Evolutionary conservation across 2,797 vertebrate genomes (phyloP).

Genomic region (Melanotaenia parkinsoni): DNA sequence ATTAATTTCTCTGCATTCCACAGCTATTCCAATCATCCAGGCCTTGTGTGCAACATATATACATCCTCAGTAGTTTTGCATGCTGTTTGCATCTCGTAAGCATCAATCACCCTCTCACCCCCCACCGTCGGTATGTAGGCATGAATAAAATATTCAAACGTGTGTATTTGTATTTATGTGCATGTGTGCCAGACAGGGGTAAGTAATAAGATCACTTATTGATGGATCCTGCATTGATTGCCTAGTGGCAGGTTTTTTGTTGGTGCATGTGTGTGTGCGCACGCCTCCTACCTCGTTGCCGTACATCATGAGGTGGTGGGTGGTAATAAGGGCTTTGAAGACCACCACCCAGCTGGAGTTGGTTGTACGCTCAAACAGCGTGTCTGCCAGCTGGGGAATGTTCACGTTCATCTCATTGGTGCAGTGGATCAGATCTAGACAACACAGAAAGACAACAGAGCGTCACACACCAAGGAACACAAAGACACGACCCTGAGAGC

Average conservation of each 20-base stretch:
- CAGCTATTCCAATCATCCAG: slow-evolving; percentile 52
- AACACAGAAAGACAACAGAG: background rate
- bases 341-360: slow-evolving; percentile 97
- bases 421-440: slow-evolving; percentile 92
- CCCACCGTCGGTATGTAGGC: background rate
- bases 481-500: slow-evolving; percentile 15
- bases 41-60: slow-evolving; percentile 30
- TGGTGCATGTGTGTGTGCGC: background rate
- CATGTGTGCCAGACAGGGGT: slow-evolving; percentile 27
- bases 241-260: background rate
- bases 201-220: slow-evolving; percentile 38
- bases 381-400: slow-evolving; percentile 90
- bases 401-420: slow-evolving; percentile 96
- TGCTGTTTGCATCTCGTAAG: background rate
- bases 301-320: slow-evolving; percentile 96
- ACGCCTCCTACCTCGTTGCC: slow-evolving; percentile 90
- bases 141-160: slow-evolving; percentile 44
- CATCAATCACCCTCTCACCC: slow-evolving; percentile 1
- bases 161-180: slow-evolving; percentile 38
- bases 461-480: slow-evolving; percentile 12
- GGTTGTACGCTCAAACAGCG: slow-evolving; percentile 88
- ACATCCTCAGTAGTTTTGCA: slow-evolving; percentile 6
- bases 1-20: slow-evolving; percentile 54
- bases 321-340: slow-evolving; percentile 96
- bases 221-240: slow-evolving; percentile 20